Conservation (phyloP, 2,888 invertebrate genomes). For the Pollenia labialis region DNA sequence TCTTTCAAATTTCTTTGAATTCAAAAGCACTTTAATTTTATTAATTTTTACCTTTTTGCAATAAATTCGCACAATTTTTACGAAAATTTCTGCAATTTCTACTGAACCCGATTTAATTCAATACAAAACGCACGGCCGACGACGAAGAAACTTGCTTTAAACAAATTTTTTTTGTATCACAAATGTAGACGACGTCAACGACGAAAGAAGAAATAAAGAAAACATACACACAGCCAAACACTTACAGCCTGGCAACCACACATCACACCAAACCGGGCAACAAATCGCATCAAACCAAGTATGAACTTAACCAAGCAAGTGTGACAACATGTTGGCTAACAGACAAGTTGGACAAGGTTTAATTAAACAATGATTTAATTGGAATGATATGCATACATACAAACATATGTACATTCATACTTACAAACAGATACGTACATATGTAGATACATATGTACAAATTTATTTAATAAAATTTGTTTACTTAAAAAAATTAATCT, state of each 20-base stretch:
- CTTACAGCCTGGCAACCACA: constrained; percentile 54
- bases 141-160: constrained; percentile 80
- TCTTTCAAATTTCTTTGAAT: constrained; percentile 71
- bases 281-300: constrained; percentile 42
- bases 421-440: too few relatives aligned
- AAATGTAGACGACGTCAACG: constrained; percentile 72
- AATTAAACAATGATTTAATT: not conserved
- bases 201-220: constrained; percentile 66
- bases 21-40: constrained; percentile 74
- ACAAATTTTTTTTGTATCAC: constrained; percentile 77
- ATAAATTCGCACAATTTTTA: constrained; percentile 79
- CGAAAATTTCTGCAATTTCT: constrained; percentile 78
- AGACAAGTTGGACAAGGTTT: constrained; percentile 14
- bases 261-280: constrained; percentile 53
- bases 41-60: constrained; percentile 77
- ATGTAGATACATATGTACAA: too few relatives aligned
- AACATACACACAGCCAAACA: constrained; percentile 43
- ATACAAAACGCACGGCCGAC: constrained; percentile 80
- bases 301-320: constrained; percentile 2
- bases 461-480: too few relatives aligned
- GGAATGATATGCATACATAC: too few relatives aligned
- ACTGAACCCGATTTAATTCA: constrained; percentile 78
- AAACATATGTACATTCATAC: not conserved
- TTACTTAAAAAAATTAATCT: too few relatives aligned
- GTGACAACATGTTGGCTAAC: constrained; percentile 38